Evolutionary conservation across 2,797 vertebrate species (phyloP).

Genomic region (Poecile montanus): DNA sequence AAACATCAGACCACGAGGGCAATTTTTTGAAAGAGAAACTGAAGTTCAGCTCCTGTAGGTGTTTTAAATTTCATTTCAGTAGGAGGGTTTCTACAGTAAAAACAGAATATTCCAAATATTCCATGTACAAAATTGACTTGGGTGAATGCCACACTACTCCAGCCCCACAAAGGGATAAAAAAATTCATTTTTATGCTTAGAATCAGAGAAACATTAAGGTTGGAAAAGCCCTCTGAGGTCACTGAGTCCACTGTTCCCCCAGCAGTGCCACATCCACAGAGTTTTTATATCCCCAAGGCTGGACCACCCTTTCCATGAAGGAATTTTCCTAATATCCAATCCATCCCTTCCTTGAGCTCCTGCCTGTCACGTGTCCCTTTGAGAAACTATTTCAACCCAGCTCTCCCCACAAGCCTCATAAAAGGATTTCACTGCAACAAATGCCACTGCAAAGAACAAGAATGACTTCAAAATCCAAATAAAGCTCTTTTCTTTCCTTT

Average conservation of each 20-base stretch:
- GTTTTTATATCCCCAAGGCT: neutral
- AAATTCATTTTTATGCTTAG: neutral
- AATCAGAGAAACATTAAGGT: neutral
- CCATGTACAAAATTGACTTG: accelerated
- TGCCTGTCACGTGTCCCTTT: accelerated
- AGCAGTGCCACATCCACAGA: neutral
- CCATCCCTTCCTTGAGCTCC: neutral
- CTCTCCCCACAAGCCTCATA: neutral
- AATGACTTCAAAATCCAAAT: constrained; percentile 41
- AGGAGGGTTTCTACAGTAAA: neutral
- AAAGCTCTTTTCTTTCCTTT: neutral
- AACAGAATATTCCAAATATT: neutral
- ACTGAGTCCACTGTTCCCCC: neutral
- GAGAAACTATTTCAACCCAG: neutral
- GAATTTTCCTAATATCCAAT: neutral
- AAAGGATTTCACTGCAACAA: constrained; percentile 10
- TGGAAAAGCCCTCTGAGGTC: neutral
- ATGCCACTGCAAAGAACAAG: neutral
- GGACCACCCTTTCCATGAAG: neutral
- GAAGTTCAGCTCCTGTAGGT: neutral
- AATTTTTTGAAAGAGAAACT: neutral
- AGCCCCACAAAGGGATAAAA: neutral
- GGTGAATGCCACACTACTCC: neutral
- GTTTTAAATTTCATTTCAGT: neutral
- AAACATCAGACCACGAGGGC: neutral